phyloP scores from a whole-genome alignment of 2,888 invertebrate species.

The Hydraecia micacea region DNA sequence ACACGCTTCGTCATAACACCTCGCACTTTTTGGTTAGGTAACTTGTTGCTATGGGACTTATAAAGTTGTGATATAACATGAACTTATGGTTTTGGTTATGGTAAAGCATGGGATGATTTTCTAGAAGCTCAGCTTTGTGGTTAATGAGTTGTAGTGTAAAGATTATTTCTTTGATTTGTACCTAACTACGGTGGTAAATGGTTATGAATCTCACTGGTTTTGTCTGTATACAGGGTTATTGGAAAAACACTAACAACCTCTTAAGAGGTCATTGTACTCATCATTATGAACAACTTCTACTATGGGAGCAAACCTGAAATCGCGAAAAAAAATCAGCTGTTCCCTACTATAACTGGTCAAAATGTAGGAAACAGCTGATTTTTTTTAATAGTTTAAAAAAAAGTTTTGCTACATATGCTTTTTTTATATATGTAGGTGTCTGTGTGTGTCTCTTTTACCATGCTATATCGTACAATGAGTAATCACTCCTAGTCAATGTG shows the following conservation, averaged over 20 bases:
- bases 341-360: too few relatives aligned
- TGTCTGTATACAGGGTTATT: too few relatives aligned
- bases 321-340: too few relatives aligned
- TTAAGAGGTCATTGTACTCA: too few relatives aligned
- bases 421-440: neutral
- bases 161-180: neutral
- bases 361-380: too few relatives aligned
- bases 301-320: too few relatives aligned
- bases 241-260: too few relatives aligned
- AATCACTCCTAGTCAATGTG: slow-evolving; percentile 4
- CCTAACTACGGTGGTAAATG: rapidly evolving
- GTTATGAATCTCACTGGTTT: neutral
- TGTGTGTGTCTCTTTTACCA: neutral
- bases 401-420: neutral
- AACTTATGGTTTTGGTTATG: slow-evolving; percentile 13
- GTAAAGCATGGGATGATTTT: neutral
- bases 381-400: too few relatives aligned
- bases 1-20: slow-evolving; percentile 50
- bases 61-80: slow-evolving; percentile 23
- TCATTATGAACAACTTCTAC: too few relatives aligned
- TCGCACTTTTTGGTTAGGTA: slow-evolving; percentile 38
- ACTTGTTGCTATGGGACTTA: slow-evolving; percentile 49
- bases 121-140: neutral
- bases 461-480: neutral
- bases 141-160: neutral